Conservation (phyloP, 1,140 invertebrate genomes). For the Stegodyphus mimosarum region DNA sequence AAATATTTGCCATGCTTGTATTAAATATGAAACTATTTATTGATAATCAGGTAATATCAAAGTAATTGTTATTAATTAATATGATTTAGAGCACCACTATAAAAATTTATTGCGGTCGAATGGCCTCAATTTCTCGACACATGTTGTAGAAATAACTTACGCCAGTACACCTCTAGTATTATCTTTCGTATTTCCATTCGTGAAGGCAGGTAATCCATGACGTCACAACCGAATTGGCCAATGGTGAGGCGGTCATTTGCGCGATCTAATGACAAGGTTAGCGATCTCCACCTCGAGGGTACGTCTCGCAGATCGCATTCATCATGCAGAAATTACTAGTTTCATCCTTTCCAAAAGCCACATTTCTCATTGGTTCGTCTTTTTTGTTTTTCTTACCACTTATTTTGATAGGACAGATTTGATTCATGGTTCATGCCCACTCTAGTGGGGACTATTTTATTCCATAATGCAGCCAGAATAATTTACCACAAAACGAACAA, state of each 20-base stretch:
- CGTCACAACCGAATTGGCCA: constrained; percentile 38
- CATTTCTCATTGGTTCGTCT: constrained; percentile 47
- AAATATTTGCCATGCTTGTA: too few relatives aligned
- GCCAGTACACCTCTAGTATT: constrained; percentile 4
- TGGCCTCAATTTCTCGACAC: background rate
- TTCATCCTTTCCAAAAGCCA: constrained; percentile 40
- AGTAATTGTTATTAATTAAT: constrained; percentile 37
- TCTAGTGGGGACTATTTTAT: background rate
- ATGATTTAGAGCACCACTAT: constrained; percentile 36
- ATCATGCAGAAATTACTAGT: constrained; percentile 55
- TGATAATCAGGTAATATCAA: constrained; percentile 18
- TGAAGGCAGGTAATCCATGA: constrained; percentile 53
- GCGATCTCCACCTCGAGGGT: constrained; percentile 51
- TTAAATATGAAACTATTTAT: constrained; percentile 22
- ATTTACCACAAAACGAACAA: constrained; percentile 59
- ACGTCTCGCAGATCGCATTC: constrained; percentile 40
- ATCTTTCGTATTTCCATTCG: constrained; percentile 23
- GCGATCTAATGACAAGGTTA: constrained; percentile 59
- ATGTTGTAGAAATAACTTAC: background rate
- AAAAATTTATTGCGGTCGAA: constrained; percentile 10
- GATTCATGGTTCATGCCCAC: constrained; percentile 58
- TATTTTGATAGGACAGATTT: constrained; percentile 59
- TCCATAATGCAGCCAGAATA: constrained; percentile 58
- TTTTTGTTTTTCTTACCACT: constrained; percentile 49
- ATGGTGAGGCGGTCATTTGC: constrained; percentile 54